These are phyloP conservation scores for Dastarcus helophoroides DNA, from an alignment of 2,888 invertebrate genomes.

Conservation along the genomic window DNA sequence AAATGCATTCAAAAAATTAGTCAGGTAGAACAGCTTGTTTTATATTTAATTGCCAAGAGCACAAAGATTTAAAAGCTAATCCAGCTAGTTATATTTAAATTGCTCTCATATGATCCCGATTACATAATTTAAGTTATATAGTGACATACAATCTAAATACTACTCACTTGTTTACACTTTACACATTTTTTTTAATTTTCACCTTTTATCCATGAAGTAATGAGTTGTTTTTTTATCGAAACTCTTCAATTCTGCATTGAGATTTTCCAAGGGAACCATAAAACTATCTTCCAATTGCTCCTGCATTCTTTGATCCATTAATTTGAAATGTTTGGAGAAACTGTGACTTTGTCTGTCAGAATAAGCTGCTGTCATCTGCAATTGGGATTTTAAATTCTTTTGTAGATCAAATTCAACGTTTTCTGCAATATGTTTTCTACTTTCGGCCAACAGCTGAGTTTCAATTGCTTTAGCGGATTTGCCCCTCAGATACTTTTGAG, in stretches of 20 bases:
- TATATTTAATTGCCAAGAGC: too few relatives aligned
- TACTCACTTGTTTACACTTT: too few relatives aligned
- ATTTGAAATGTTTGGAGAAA: conserved; percentile 29
- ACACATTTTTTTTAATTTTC: too few relatives aligned
- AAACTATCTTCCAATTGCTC: conserved; percentile 45
- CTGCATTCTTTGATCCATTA: conserved; percentile 37
- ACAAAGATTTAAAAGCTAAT: too few relatives aligned
- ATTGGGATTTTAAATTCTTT: conserved; percentile 18
- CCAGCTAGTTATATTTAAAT: too few relatives aligned
- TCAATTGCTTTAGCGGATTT: conserved; percentile 68
- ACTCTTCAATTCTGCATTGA: conserved; percentile 51
- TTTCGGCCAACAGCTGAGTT: conserved; percentile 50
- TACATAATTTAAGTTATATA: too few relatives aligned
- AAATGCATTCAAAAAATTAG: too few relatives aligned
- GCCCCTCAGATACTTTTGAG: conserved; percentile 49
- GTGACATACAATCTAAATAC: too few relatives aligned
- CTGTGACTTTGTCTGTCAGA: conserved; percentile 22
- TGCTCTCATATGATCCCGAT: too few relatives aligned
- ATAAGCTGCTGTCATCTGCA: conserved; percentile 25
- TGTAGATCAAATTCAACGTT: conserved; percentile 36
- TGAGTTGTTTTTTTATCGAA: conserved; percentile 50
- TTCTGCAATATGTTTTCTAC: conserved; percentile 41
- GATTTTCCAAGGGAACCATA: conserved; percentile 44
- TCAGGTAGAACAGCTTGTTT: too few relatives aligned
- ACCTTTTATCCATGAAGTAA: conserved; percentile 57